Conservation (phyloP, 1,140 invertebrate genomes). For the Tetramorium simillimum region DNA sequence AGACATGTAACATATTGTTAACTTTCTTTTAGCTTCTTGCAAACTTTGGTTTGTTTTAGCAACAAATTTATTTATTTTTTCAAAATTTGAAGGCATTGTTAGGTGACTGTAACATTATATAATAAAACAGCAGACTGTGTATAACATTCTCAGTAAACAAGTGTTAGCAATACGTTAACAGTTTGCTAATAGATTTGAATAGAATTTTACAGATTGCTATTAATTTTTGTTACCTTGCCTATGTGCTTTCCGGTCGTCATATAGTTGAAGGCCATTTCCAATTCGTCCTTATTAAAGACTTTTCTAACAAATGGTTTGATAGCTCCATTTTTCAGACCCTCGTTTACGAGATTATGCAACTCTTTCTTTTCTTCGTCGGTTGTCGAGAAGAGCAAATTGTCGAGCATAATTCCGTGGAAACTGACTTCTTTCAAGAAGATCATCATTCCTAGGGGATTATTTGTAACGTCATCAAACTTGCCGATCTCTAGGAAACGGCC, state of each 20-base stretch:
- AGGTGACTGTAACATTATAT: not conserved
- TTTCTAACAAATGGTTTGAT: constrained; percentile 84
- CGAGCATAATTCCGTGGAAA: constrained; percentile 91
- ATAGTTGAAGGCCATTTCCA: constrained; percentile 85
- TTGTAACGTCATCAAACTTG: constrained; percentile 90
- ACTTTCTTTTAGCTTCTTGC: not conserved
- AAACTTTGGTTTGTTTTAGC: not conserved
- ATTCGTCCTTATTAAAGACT: constrained; percentile 82
- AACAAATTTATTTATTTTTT: not conserved
- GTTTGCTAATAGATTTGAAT: too few species aligned
- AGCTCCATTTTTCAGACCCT: constrained; percentile 85
- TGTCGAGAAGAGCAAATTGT: constrained; percentile 86
- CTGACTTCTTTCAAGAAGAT: constrained; percentile 93
- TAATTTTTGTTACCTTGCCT: constrained; percentile 86
- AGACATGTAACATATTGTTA: not conserved
- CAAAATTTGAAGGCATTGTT: not conserved
- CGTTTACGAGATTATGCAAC: constrained; percentile 79
- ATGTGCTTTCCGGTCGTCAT: constrained; percentile 92
- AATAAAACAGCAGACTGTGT: not conserved
- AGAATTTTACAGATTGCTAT: not conserved
- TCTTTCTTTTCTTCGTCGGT: constrained; percentile 70
- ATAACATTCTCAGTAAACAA: not conserved
- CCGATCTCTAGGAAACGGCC: constrained; percentile 93
- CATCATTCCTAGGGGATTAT: constrained; percentile 89
- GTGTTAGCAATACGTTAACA: too few species aligned